Base-by-base conservation (phyloP, 1,140 invertebrate genomes). In the Anthonomus grandis region DNA sequence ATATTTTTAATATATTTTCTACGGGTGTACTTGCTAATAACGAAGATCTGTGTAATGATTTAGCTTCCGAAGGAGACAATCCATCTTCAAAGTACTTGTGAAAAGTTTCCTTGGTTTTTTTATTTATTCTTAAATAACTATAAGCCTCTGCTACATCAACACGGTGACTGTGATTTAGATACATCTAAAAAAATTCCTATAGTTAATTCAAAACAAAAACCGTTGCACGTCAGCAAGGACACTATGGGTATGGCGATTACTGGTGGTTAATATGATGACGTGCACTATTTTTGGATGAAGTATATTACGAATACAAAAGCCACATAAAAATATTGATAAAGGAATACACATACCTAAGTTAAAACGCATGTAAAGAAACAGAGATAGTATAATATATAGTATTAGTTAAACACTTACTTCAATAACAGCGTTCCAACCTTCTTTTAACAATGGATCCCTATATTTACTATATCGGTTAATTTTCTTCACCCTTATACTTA, bases 81-180 rank as follows among this genome's bases (percentile, higher is more conserved):
- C 37, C 37, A 4, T 38, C 6, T 13, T 38, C 37, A 38, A 38
- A 38, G 37, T 38, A 38, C 17, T 38, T 38, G 12, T 8, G 37
- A 38, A 38, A 38, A n/a, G 37, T 38, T 38, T 38, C 37, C 37
- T 38, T n/a, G n/a, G n/a, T n/a, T n/a, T n/a, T n/a, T n/a, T n/a
- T n/a, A n/a, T n/a, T n/a, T n/a, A n/a, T n/a, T 38, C 13, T 10
- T 38, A 38, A 13, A 15, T 38, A 38, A 15, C 37, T 38, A 38
- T n/a, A 38, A 15, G 37, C 37, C 17, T 38, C 37, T n/a, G 37
- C 37, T n/a, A 13, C 37, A 38, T 8, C 17, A 15, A 38, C 37
- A n/a, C 12, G 27, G n/a, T 31, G 27, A 31, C 27, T 31, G n/a
- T 31, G 27, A 31, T 8, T n/a, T 8, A 31, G n/a, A 31, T 31